Percentiles rank a stretch among this genome's conserved stretches.
Evolutionary conservation across 2,113 vertebrate genomes (phyloP).

Genomic region (Thomomys bottae): DNA sequence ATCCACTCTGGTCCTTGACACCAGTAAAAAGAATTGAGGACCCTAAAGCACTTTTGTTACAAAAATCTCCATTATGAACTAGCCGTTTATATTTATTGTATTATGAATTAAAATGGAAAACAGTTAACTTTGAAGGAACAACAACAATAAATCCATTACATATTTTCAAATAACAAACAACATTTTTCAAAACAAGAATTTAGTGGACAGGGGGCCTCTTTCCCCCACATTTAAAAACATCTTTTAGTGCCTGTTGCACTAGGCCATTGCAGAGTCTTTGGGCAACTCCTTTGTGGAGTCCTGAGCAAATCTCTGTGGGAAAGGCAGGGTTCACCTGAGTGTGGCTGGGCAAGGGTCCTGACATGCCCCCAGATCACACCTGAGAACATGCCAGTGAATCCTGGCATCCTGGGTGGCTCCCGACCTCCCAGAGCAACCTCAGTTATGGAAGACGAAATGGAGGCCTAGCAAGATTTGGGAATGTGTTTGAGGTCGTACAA

Average conservation of each 20-base stretch:
- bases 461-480: background rate
- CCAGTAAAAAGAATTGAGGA: background rate
- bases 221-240: background rate
- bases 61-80: background rate
- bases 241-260: background rate
- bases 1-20: no score
- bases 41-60: background rate
- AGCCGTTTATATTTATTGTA: background rate
- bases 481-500: accelerated
- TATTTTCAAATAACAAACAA: constrained; percentile 3
- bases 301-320: background rate
- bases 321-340: background rate
- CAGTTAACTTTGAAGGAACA: background rate
- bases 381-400: no score
- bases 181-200: background rate
- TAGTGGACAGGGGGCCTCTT: background rate
- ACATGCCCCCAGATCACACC: background rate
- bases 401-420: no score
- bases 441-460: background rate
- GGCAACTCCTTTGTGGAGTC: background rate
- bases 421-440: background rate
- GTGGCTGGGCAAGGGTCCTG: accelerated
- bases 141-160: background rate
- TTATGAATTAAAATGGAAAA: background rate
- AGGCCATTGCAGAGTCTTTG: accelerated